Percentiles rank a stretch among this genome's conserved stretches.
phyloP scores from a whole-genome alignment of 2,888 invertebrate species.

The Protodeltote pygarga region DNA sequence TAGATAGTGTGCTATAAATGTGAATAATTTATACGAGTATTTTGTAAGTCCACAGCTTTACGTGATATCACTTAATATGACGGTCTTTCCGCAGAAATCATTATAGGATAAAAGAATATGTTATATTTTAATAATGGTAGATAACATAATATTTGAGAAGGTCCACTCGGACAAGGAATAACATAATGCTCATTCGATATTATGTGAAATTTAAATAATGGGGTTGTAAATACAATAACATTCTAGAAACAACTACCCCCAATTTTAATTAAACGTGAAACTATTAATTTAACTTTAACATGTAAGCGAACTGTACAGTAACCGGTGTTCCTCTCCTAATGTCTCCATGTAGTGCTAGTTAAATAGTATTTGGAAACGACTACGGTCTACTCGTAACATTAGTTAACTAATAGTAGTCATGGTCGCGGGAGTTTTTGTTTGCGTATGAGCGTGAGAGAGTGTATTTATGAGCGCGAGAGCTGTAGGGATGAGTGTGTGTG shows the following conservation, averaged over 20 bases:
- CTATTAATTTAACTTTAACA: conserved; percentile 70
- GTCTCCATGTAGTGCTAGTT: conserved; percentile 82
- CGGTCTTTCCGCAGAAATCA: conserved; percentile 80
- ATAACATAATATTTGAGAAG: conserved; percentile 64
- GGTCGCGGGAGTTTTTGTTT: conserved; percentile 62
- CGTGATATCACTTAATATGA: conserved; percentile 78
- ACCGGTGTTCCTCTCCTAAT: conserved; percentile 85
- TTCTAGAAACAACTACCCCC: conserved; percentile 68
- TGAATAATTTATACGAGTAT: conserved; percentile 87
- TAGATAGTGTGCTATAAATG: conserved; percentile 87
- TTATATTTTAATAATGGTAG: conserved; percentile 83
- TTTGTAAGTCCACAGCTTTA: conserved; percentile 86
- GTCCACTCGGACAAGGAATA: conserved; percentile 78
- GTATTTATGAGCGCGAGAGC: conserved; percentile 40
- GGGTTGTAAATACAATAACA: conserved; percentile 80
- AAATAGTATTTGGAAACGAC: conserved; percentile 72
- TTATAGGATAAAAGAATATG: conserved; percentile 68
- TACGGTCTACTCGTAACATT: conserved; percentile 72
- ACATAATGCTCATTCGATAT: conserved; percentile 78
- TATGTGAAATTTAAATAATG: conserved; percentile 65
- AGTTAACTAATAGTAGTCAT: conserved; percentile 71
- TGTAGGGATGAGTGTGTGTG: conserved; percentile 38
- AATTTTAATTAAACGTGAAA: conserved; percentile 75
- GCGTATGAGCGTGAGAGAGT: conserved; percentile 52
- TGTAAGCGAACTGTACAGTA: conserved; percentile 82